Percentiles rank a stretch among this genome's conserved stretches.
These are phyloP conservation scores for Cephus rjabovi DNA, from an alignment of 2,888 invertebrate genomes.

Conservation along the genomic window DNA sequence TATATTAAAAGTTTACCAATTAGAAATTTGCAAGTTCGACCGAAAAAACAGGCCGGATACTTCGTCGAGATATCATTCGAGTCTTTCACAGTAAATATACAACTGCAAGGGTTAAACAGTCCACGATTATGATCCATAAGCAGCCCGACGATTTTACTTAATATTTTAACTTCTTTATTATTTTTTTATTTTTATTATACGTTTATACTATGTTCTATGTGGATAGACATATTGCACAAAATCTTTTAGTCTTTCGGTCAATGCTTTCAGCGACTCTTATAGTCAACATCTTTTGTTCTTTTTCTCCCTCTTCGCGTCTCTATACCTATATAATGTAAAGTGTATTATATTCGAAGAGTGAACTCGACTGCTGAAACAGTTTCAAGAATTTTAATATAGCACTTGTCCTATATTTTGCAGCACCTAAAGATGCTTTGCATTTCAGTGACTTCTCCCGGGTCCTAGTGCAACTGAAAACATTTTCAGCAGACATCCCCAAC, in stretches of 20 bases:
- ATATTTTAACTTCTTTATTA: too few species aligned
- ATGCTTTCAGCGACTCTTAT: background rate
- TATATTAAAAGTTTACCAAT: constrained; percentile 60
- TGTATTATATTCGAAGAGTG: background rate
- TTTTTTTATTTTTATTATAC: background rate
- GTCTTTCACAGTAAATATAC: background rate
- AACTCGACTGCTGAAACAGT: background rate
- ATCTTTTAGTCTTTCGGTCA: background rate
- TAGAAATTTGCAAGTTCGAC: constrained; percentile 29
- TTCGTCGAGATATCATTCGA: background rate
- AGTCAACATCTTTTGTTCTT: background rate
- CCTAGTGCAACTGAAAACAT: background rate
- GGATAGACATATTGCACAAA: background rate
- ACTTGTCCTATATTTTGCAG: background rate
- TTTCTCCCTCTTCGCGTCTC: background rate
- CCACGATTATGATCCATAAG: background rate
- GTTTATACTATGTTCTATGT: background rate
- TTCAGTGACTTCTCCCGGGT: background rate
- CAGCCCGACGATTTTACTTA: background rate
- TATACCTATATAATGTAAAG: background rate
- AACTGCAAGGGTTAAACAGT: background rate
- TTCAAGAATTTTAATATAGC: background rate
- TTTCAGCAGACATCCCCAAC: background rate
- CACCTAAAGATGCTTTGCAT: background rate
- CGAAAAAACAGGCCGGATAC: background rate